Evolutionary conservation across 2,888 invertebrate species (phyloP), one percentile per base, ranked within the genome.

Genomic region (Athalia circularis): DNA sequence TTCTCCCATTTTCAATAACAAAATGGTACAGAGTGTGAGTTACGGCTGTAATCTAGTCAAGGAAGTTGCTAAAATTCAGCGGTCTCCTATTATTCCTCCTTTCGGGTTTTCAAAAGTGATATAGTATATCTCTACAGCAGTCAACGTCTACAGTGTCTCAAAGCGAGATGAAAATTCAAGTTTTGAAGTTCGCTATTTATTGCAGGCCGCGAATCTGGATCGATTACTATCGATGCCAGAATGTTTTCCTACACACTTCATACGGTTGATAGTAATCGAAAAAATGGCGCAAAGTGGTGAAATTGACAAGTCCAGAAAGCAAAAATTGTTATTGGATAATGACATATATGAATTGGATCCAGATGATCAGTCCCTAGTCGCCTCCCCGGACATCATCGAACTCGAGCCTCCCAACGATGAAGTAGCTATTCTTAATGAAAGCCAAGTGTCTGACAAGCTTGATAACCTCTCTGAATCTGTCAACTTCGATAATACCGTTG

Each of bases 271-370:
- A 54, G 43, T 50, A 47, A 61, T 67, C 15, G 9, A 5, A 77
- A 67, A 68, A 48, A 62, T 68, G 68, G 61, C 68, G 48, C 9
- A 43, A 57, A 50, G 47, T 52, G 77, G 47, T 1, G 48, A 61
- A 77, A 77, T 67, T 68, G 57, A 52, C 43, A 54, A 67, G 48
- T 68, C 52, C n/a, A 61, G 77, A 15, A 92, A 91, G 88, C 89
- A 92, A 82, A 92, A 91, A 86, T 87, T 90, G 52, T 90, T 85
- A 64, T 90, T 92, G 48, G 91, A 91, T 80, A 90, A 92, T 88
- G 92, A 92, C 8, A 92, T 92, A 86, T 92, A 91, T 86, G 92
- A 92, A 89, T 89, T 92, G 82, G 91, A 92, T 82, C 91, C 91
- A 84, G 92, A 92, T 80, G 92, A 92, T 85, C 87, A 91, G 80